Percentiles rank a stretch among this genome's conserved stretches.
These are phyloP conservation scores for Drosophila santomea DNA, from an alignment of 1,140 invertebrate species.

Conservation along the genomic window DNA sequence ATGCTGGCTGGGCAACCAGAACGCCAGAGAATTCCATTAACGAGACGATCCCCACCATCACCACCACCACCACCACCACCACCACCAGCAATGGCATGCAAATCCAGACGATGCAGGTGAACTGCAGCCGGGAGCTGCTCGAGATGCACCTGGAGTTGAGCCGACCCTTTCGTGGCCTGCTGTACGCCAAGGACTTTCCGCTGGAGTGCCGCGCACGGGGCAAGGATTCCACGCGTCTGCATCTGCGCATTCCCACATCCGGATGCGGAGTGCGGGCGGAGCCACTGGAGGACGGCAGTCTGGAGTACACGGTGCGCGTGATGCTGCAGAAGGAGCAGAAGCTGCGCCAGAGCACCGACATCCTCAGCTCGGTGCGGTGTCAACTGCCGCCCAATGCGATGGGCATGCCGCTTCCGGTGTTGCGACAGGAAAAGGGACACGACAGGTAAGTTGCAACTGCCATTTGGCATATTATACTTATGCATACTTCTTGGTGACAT, in stretches of 20 bases:
- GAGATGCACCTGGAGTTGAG: constrained; percentile 86
- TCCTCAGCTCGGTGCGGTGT: constrained; percentile 87
- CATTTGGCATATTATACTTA: no score
- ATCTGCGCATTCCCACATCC: constrained; percentile 87
- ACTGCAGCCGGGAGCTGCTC: constrained; percentile 86
- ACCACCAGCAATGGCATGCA: constrained; percentile 36
- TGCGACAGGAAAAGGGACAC: constrained; percentile 25
- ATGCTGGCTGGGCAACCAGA: constrained; percentile 77
- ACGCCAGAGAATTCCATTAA: constrained; percentile 38
- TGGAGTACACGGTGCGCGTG: constrained; percentile 88
- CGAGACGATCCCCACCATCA: no score
- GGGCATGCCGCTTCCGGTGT: constrained; percentile 66
- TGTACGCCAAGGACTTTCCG: constrained; percentile 90
- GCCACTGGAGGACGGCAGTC: constrained; percentile 84
- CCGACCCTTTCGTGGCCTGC: constrained; percentile 88
- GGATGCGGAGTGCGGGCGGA: constrained; percentile 88
- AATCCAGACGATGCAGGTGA: constrained; percentile 63
- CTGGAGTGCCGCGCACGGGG: constrained; percentile 87
- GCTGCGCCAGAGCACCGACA: constrained; percentile 89
- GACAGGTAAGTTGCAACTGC: constrained; percentile 42
- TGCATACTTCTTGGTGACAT: no score
- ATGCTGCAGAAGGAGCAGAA: constrained; percentile 90
- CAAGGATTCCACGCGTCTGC: constrained; percentile 84
- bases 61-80: constrained; percentile 2
- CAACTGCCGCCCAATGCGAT: constrained; percentile 78